Conservation (phyloP, 2,797 vertebrate genomes). For the Heliangelus exortis region DNA sequence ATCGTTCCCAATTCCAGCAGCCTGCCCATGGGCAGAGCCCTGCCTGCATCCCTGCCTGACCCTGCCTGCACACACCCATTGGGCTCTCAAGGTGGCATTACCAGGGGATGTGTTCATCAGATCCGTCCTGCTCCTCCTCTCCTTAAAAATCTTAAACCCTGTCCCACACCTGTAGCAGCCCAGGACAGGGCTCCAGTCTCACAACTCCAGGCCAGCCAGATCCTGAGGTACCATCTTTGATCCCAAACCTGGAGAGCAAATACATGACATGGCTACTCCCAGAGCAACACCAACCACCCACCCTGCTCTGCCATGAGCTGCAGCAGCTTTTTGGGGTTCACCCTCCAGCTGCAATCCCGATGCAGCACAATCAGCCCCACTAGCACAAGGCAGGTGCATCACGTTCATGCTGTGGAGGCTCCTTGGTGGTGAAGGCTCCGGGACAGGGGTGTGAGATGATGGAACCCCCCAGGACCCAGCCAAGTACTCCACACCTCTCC, state of each 20-base stretch:
- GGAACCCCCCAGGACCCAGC: not conserved
- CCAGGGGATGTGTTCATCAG: not conserved
- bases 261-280: accelerated
- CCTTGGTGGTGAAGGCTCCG: accelerated
- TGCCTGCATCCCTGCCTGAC: not conserved
- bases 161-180: not conserved
- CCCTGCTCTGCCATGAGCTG: not conserved
- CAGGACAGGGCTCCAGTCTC: not conserved
- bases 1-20: not conserved
- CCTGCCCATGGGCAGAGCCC: not conserved
- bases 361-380: accelerated
- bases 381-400: accelerated
- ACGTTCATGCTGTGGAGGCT: not conserved
- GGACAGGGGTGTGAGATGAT: accelerated
- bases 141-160: not conserved
- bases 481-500: not conserved
- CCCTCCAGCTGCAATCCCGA: not conserved
- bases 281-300: not conserved
- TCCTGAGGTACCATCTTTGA: not conserved
- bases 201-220: not conserved
- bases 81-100: not conserved
- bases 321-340: not conserved
- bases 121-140: not conserved
- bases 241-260: not conserved
- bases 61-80: not conserved